Base-by-base conservation (phyloP, 2,113 vertebrate genomes). In the Ibidorhyncha struthersii region DNA sequence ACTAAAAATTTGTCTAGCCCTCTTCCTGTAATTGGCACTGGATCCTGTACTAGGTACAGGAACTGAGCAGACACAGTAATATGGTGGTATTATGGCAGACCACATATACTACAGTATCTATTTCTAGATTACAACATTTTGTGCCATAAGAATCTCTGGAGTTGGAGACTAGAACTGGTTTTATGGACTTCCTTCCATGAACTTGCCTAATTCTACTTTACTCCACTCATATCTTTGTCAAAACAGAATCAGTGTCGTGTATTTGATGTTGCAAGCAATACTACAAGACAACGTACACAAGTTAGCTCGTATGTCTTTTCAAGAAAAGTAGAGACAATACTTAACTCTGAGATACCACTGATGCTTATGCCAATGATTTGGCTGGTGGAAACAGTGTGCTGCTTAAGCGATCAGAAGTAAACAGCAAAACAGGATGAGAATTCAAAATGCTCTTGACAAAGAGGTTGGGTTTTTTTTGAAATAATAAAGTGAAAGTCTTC, bases 41-140 rank as follows among this genome's bases (percentile, higher is more conserved):
- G 18, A 27, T 40, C 40, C 40, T 72, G 14, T 49, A 32, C 22
- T 32, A 89, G 29, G 34, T 41, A 58, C 8, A 45, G 65, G 9
- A 73, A 49, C 45, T 0, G 2, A 50, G 53, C 4, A 14, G 32
- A 23, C 16, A 34, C 4, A 81, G 21, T 34, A 45, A 45, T 34
- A 47, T 1, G 2, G 18, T 2, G 5, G 4, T 23, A 67, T 67
- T 45, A n/a, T 1, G 2, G 12, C 29, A 86, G 23, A 74, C 10
- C 19, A 45, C 15, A 23, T 19, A 32, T 36, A 47, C 38, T 9
- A 34, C 6, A 50, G 4, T 27, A 27, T 40, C 30, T 36, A n/a
- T 72, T 67, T 69, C 30, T 50, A 45, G 27, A 30, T 55, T 34
- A 40, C 38, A 66, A 18, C 7, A 32, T 2, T 20, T 12, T 69